Conservation (phyloP, 1,140 invertebrate genomes). For the Drosophila simulans region DNA sequence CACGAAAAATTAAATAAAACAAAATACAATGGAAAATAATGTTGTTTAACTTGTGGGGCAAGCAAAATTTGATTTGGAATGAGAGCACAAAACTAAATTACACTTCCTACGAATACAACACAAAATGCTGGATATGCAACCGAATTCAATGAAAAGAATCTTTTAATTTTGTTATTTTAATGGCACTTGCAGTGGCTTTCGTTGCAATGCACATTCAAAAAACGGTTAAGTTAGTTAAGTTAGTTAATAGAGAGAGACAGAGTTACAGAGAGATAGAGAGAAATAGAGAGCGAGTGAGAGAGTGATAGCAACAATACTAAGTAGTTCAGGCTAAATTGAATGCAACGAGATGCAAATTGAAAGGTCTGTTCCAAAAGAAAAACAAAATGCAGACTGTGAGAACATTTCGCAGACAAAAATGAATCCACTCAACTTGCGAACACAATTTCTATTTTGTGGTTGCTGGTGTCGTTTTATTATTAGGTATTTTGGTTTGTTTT, state of each 20-base stretch:
- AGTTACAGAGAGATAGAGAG: constrained; percentile 52
- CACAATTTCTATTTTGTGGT: constrained; percentile 73
- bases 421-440: constrained; percentile 66
- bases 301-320: constrained; percentile 73
- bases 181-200: constrained; percentile 56
- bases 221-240: constrained; percentile 60
- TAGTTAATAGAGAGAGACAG: constrained; percentile 43
- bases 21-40: constrained; percentile 21
- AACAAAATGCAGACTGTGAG: constrained; percentile 54
- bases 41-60: constrained; percentile 38
- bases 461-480: constrained; percentile 55
- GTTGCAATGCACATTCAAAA: constrained; percentile 76
- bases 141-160: constrained; percentile 15
- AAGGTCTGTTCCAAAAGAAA: constrained; percentile 46
- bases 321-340: constrained; percentile 61
- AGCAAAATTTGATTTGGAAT: constrained; percentile 52
- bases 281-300: constrained; percentile 60
- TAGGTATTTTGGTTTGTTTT: constrained; percentile 45
- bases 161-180: constrained; percentile 29
- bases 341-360: constrained; percentile 51
- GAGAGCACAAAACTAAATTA: constrained; percentile 58
- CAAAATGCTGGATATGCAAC: constrained; percentile 73
- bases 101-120: constrained; percentile 77
- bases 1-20: constrained; percentile 39
- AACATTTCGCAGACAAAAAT: constrained; percentile 44